Evolutionary conservation across 2,888 invertebrate genomes (phyloP).

Genomic region (Troglohyphantes excavatus): DNA sequence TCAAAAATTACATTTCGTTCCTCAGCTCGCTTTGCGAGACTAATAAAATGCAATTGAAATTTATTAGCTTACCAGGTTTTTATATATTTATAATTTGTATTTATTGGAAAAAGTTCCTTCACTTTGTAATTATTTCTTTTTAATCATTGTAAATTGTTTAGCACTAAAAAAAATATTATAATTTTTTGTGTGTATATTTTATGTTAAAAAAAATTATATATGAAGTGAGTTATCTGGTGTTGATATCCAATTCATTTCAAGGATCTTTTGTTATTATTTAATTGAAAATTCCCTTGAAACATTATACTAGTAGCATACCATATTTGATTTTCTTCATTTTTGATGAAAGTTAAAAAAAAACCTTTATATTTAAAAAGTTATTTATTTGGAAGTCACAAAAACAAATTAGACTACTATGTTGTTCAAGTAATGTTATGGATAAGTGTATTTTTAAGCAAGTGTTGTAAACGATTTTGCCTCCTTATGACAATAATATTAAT

Average conservation of each 20-base stretch:
- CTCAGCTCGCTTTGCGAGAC: not conserved
- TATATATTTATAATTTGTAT: slow-evolving; percentile 67
- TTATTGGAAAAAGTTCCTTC: slow-evolving; percentile 71
- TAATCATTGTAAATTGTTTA: slow-evolving; percentile 23
- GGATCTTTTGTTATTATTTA: not conserved
- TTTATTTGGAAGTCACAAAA: not conserved
- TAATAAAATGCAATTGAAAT: slow-evolving; percentile 11
- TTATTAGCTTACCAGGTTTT: slow-evolving; percentile 30
- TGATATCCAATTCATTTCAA: not conserved
- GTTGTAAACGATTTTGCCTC: too few species aligned
- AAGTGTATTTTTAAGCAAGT: too few species aligned
- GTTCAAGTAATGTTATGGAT: too few species aligned
- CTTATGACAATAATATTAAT: too few species aligned
- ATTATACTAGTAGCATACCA: not conserved
- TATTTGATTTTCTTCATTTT: not conserved
- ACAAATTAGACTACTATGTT: too few species aligned
- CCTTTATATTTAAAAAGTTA: not conserved
- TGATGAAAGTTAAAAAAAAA: not conserved
- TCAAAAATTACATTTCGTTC: slow-evolving; percentile 50
- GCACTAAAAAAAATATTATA: slow-evolving; percentile 9
- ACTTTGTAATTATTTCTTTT: slow-evolving; percentile 10
- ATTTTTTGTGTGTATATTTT: not conserved
- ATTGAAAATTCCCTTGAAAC: not conserved
- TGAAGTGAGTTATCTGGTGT: not conserved
- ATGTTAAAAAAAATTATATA: not conserved